These are phyloP conservation scores for Pachypanchax playfairii DNA, from an alignment of 2,113 vertebrate genomes.

Conservation along the genomic window DNA sequence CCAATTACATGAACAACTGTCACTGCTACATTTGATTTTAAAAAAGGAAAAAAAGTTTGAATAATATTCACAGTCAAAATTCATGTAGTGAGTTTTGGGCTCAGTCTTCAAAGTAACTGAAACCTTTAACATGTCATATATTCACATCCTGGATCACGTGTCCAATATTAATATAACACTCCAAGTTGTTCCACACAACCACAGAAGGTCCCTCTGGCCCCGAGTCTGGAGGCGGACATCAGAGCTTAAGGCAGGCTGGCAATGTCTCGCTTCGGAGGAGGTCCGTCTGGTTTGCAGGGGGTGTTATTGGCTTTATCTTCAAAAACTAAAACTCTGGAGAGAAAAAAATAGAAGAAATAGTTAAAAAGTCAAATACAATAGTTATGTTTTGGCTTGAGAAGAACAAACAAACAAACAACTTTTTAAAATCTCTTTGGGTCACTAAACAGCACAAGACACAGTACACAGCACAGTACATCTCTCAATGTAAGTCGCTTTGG, in stretches of 20 bases:
- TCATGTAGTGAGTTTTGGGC: constrained; percentile 52
- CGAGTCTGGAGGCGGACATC: constrained; percentile 20
- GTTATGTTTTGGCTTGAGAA: too few species aligned
- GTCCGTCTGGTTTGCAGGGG: constrained; percentile 83
- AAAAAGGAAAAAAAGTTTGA: constrained; percentile 33
- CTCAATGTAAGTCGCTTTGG: too few species aligned
- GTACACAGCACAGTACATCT: too few species aligned
- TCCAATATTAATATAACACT: constrained; percentile 63
- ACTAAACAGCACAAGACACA: too few species aligned
- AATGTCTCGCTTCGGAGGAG: constrained; percentile 95
- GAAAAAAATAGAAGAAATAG: too few species aligned
- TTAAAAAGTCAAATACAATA: background rate
- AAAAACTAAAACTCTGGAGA: constrained; percentile 91
- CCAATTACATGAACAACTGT: constrained; percentile 52
- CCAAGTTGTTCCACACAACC: constrained; percentile 45
- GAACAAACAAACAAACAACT: too few species aligned
- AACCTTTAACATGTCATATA: constrained; percentile 47
- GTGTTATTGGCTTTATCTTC: constrained; percentile 92
- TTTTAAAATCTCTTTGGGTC: too few species aligned
- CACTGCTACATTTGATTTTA: constrained; percentile 66
- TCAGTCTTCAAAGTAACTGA: constrained; percentile 51
- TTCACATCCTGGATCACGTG: constrained; percentile 60
- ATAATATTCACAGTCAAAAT: constrained; percentile 75
- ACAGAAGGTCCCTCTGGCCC: constrained; percentile 36
- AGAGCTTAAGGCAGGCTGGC: constrained; percentile 89